phyloP scores from a whole-genome alignment of 2,113 vertebrate species.

The Clarias magur region DNA sequence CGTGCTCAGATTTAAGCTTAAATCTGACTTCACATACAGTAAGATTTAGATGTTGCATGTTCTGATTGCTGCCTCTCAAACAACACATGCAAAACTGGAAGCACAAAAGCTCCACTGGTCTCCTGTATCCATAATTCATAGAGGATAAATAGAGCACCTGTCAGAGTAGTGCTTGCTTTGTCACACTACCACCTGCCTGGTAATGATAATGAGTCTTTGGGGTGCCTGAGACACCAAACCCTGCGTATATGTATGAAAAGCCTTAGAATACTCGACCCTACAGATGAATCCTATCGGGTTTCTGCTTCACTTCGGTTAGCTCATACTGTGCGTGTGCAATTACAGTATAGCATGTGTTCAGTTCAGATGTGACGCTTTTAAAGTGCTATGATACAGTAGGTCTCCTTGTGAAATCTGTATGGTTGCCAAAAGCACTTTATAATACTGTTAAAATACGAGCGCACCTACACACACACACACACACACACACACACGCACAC shows the following conservation, averaged over 20 bases:
- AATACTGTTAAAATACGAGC: not conserved
- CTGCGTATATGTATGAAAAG: not conserved
- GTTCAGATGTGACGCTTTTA: not conserved
- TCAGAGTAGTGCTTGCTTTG: constrained; percentile 16
- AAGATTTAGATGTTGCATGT: not conserved
- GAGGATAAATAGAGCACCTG: constrained; percentile 29
- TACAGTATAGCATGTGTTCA: not conserved
- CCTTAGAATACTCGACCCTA: not conserved
- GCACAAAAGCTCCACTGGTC: not conserved
- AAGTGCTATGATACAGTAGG: not conserved
- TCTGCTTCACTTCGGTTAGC: constrained; percentile 30
- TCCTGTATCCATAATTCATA: constrained; percentile 39
- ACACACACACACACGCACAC: not conserved
- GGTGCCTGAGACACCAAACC: constrained; percentile 3
- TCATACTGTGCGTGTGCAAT: not conserved
- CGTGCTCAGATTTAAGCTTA: not conserved
- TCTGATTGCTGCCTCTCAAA: constrained; percentile 1
- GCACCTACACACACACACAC: not conserved
- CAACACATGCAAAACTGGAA: not conserved
- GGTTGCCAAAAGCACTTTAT: constrained; percentile 1
- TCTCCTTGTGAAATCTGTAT: constrained; percentile 1
- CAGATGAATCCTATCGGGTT: not conserved
- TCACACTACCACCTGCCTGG: constrained; percentile 38
- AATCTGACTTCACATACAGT: not conserved
- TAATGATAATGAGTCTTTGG: constrained; percentile 52